These are phyloP conservation scores for Alfaro cultratus DNA, from an alignment of 2,797 vertebrate species.

Conservation along the genomic window DNA sequence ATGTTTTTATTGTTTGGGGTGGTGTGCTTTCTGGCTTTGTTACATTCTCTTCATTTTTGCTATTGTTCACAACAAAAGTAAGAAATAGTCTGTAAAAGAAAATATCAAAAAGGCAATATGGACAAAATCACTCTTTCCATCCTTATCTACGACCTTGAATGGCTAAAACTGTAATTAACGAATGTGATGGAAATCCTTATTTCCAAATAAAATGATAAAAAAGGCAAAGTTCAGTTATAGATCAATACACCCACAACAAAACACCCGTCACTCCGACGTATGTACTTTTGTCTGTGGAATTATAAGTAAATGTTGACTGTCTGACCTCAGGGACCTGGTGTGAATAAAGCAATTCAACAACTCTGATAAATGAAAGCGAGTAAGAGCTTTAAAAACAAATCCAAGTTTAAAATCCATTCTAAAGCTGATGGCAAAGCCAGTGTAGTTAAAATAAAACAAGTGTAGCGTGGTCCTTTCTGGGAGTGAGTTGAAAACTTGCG, in stretches of 20 bases:
- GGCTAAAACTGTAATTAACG: too few relatives aligned
- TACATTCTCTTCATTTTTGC: too few relatives aligned
- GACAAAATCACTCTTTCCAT: too few relatives aligned
- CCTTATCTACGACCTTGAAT: too few relatives aligned
- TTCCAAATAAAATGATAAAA: neutral
- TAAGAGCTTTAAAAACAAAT: neutral
- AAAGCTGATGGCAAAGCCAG: neutral
- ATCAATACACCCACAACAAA: neutral
- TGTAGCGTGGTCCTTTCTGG: neutral
- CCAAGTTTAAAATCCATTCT: neutral
- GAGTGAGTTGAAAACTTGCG: neutral
- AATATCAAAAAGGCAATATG: too few relatives aligned
- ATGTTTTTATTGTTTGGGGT: too few relatives aligned
- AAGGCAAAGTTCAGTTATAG: neutral
- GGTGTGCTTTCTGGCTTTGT: too few relatives aligned
- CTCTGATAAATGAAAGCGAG: neutral
- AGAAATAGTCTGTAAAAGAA: too few relatives aligned
- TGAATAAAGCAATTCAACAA: neutral
- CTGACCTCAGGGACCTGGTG: neutral
- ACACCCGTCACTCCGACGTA: rapidly evolving
- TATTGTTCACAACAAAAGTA: too few relatives aligned
- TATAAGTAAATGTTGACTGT: neutral
- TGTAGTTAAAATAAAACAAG: too few relatives aligned
- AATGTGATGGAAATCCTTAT: too few relatives aligned
- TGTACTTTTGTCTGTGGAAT: neutral